phyloP scores from a whole-genome alignment of 2,797 vertebrate genomes.

The Etheostoma nigrum region DNA sequence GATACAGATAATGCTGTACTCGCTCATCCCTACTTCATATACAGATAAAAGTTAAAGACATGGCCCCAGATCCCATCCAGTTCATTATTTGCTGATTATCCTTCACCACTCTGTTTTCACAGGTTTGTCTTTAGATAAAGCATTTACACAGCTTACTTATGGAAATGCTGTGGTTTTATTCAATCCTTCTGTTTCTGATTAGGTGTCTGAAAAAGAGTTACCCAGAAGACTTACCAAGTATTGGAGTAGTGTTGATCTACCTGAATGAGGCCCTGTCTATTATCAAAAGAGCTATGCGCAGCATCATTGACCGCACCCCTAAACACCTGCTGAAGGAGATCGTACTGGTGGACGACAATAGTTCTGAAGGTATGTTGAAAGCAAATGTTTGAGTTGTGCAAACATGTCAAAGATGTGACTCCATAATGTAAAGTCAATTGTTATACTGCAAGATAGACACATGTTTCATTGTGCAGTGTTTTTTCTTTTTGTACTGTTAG shows the following conservation, averaged over 20 bases:
- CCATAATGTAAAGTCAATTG: not conserved
- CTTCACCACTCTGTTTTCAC: not conserved
- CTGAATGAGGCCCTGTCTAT: conserved; percentile 85
- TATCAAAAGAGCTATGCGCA: conserved; percentile 82
- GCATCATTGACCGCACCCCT: conserved; percentile 82
- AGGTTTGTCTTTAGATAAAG: not conserved
- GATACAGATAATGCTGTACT: too few relatives aligned
- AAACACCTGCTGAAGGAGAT: conserved; percentile 84
- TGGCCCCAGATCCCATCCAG: too few relatives aligned
- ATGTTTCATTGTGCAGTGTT: not conserved
- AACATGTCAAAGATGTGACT: not conserved
- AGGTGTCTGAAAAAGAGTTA: conserved; percentile 84
- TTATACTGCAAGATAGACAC: too few relatives aligned
- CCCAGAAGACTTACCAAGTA: conserved; percentile 79
- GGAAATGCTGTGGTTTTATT: not conserved
- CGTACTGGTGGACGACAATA: conserved; percentile 87
- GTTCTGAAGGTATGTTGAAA: conserved; percentile 78
- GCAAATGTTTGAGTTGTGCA: not conserved
- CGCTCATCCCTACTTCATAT: too few relatives aligned
- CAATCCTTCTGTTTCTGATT: not conserved
- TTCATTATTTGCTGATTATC: not conserved
- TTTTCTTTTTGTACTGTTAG: not conserved
- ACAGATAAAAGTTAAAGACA: too few relatives aligned
- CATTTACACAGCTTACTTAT: not conserved
- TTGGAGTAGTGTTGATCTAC: conserved; percentile 86